Conservation (phyloP, 2,113 vertebrate species). For the Hiodon tergisus region DNA sequence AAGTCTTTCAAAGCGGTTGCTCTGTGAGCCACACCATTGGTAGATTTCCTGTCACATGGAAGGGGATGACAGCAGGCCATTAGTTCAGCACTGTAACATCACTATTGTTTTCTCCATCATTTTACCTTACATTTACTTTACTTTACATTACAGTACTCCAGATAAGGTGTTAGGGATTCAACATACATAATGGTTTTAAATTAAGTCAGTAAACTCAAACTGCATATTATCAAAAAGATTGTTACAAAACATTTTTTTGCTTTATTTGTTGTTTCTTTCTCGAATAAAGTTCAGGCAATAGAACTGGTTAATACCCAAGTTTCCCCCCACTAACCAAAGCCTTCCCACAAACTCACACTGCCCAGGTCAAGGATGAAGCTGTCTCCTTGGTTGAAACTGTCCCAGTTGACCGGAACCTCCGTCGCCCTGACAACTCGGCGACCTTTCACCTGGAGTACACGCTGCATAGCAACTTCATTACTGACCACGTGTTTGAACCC, state of each 20-base stretch:
- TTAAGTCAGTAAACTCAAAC: neutral
- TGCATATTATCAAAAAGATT: neutral
- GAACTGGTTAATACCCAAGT: neutral
- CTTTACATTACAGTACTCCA: neutral
- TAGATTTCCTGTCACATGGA: slow-evolving; percentile 63
- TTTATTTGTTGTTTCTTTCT: no score
- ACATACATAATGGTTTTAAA: neutral
- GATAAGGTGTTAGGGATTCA: neutral
- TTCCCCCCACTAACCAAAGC: neutral
- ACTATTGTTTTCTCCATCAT: neutral
- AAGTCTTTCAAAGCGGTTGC: slow-evolving; percentile 70
- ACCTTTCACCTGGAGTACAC: slow-evolving; percentile 81
- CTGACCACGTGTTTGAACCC: slow-evolving; percentile 77
- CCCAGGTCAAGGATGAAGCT: slow-evolving; percentile 88
- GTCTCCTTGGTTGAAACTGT: slow-evolving; percentile 83
- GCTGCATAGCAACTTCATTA: slow-evolving; percentile 65
- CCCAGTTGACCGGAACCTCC: slow-evolving; percentile 78
- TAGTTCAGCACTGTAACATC: neutral
- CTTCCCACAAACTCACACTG: slow-evolving; percentile 56
- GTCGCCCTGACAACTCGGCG: slow-evolving; percentile 63
- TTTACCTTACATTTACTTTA: neutral
- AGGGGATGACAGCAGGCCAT: neutral
- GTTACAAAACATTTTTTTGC: neutral
- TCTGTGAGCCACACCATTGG: slow-evolving; percentile 74
- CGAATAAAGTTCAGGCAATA: no score